A percentile compares a stretch with the other conserved stretches of the same genome.
Evolutionary conservation across 2,888 invertebrate genomes (phyloP).

Genomic region (Calameuta pallipes): DNA sequence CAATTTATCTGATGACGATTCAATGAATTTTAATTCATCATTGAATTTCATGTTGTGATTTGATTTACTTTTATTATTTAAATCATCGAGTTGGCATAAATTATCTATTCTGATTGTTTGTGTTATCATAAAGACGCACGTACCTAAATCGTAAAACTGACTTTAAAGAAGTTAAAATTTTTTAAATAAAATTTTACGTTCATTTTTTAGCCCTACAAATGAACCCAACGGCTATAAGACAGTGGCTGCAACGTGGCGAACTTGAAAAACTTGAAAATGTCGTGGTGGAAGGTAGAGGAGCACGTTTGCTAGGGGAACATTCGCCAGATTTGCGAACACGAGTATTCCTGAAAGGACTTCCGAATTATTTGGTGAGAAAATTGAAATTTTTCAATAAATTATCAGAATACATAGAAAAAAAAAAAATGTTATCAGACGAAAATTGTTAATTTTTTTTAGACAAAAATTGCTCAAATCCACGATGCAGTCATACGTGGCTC

Average conservation of each 20-base stretch:
- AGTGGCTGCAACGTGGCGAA: conserved; percentile 73
- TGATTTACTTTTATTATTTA: background rate
- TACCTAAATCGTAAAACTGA: background rate
- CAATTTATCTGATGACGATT: background rate
- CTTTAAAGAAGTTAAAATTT: background rate
- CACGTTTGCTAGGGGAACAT: conserved; percentile 74
- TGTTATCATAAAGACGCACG: background rate
- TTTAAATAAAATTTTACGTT: background rate
- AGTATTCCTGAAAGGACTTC: conserved; percentile 75
- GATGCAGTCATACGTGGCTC: conserved; percentile 80
- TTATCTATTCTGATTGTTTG: background rate
- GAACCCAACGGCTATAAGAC: conserved; percentile 69
- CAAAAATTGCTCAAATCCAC: conserved; percentile 81
- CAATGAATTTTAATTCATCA: background rate
- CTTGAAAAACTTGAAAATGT: conserved; percentile 75
- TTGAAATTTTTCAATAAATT: background rate
- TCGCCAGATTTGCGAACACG: conserved; percentile 73
- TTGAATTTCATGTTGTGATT: no score
- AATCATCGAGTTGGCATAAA: background rate
- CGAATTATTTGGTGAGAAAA: conserved; percentile 74
- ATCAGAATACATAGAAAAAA: background rate
- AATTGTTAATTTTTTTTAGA: conserved; percentile 60
- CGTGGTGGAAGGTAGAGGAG: conserved; percentile 77
- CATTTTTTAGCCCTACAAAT: conserved; percentile 66
- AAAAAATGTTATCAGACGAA: background rate